Base-by-base conservation (phyloP, 53 echinoderm and acorn worm species). In the Paracentrotus lividus region DNA sequence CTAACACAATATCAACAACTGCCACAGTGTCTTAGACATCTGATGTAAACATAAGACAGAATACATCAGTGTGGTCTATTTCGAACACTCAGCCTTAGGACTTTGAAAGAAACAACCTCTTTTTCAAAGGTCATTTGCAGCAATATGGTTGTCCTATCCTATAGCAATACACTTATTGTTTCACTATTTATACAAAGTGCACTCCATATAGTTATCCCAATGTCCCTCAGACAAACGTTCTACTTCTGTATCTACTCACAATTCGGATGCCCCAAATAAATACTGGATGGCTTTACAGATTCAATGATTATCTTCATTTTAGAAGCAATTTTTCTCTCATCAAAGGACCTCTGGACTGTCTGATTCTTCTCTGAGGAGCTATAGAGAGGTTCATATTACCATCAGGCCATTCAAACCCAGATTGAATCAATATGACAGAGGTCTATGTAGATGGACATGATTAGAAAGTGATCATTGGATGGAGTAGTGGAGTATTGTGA, bases 381-480 rank as follows among this genome's bases (percentile, higher is more conserved):
- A 15, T 9, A 20, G 42, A 76, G 76, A 4, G 42, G 40, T 42
- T 76, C 76, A 76, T 15, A 76, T 76, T 38, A 42, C 76, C 5
- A 76, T 42, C 42, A 1, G 76, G 40, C 76, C 42, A 18, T 76
- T 76, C 76, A 76, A 26, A 76, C 10, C 16, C 38, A 76, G 76
- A 76, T 76, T 76, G 76, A 40, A 76, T 76, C 36, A 76, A 76
- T 40, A 40, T 38, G 38, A 76, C 42, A 76, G 38, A 20, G n/a
- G n/a, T 76, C 40, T 42, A 76, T 38, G 42, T 40, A 42, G 76
- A 36, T 75, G 75, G 75, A 31, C 8, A 29, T 64, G 26, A 29
- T 8, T 26, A 59, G 59, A 9, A 0, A 57, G 57, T 23, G 10
- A 42, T 23, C 42, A 76, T 9, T 5, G 76, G 76, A 31, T 64